These are phyloP conservation scores for Daubentonia madagascariensis DNA, from an alignment of 2,113 vertebrate genomes.

Conservation along the genomic window DNA sequence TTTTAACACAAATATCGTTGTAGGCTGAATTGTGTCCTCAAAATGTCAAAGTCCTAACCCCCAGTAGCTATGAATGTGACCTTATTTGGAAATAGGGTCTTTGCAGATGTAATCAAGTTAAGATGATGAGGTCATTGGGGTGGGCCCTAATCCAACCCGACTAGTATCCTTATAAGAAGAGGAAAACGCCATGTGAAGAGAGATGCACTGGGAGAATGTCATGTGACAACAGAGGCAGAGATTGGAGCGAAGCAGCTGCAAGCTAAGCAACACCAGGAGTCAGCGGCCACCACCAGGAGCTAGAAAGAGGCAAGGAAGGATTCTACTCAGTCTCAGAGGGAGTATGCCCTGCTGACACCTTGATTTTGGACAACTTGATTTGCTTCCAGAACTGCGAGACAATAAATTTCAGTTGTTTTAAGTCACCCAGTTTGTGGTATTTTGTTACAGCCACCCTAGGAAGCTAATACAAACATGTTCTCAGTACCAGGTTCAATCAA, in stretches of 20 bases:
- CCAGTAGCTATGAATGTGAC: not conserved
- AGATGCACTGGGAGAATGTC: not conserved
- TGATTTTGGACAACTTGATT: not conserved
- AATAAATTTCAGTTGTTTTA: not conserved
- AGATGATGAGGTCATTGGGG: conserved; percentile 7
- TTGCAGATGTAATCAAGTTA: not conserved
- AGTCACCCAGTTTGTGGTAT: not conserved
- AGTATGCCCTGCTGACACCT: not conserved
- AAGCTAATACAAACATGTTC: not conserved
- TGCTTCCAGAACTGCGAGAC: not conserved
- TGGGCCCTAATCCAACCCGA: not conserved
- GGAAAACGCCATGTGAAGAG: not conserved
- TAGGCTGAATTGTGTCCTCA: not conserved
- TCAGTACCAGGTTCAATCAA: not conserved
- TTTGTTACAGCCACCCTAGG: not conserved
- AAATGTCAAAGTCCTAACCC: not conserved
- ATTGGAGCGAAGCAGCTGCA: not conserved
- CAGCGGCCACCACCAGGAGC: not conserved
- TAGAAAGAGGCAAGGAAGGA: not conserved
- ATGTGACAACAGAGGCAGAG: not conserved
- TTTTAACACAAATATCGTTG: not conserved
- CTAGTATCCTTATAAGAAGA: not conserved
- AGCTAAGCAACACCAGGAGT: too few relatives aligned
- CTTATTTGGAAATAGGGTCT: conserved; percentile 23
- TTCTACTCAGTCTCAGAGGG: not conserved